Conservation (phyloP, 2,797 vertebrate species). For the Antrozous pallidus region DNA sequence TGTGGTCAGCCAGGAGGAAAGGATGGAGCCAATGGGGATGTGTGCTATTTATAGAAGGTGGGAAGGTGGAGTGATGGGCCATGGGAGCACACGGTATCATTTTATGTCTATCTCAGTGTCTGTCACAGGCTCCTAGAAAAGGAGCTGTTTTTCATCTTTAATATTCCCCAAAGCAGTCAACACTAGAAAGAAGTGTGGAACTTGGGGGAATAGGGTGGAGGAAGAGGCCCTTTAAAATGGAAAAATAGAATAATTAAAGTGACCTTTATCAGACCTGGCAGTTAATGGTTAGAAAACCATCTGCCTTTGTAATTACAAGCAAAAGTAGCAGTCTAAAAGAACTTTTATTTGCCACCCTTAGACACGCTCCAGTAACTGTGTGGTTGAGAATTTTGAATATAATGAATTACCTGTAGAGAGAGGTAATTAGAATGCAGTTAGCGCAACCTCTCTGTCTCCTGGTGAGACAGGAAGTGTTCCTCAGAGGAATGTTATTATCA, state of each 20-base stretch:
- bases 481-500: not conserved
- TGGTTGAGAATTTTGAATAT: conserved; percentile 48
- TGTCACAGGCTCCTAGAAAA: not conserved
- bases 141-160: not conserved
- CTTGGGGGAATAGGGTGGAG: not conserved
- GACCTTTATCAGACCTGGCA: conserved; percentile 27
- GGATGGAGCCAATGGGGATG: not conserved
- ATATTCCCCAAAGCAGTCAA: not conserved
- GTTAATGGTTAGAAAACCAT: not conserved
- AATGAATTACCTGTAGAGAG: conserved; percentile 18
- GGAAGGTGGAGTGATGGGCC: no score
- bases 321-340: conserved; percentile 22
- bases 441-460: not conserved
- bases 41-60: not conserved
- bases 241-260: conserved; percentile 5
- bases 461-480: not conserved
- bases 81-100: not conserved
- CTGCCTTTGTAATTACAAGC: conserved; percentile 23
- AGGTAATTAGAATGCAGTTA: conserved; percentile 9
- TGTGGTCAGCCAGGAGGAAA: not conserved
- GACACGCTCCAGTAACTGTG: not conserved
- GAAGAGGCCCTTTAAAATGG: not conserved
- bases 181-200: not conserved
- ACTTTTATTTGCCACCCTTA: conserved; percentile 11
- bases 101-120: not conserved